A percentile compares a stretch with the other conserved stretches of the same genome.
Evolutionary conservation across 2,797 vertebrate genomes (phyloP).

Genomic region (Picus viridis): DNA sequence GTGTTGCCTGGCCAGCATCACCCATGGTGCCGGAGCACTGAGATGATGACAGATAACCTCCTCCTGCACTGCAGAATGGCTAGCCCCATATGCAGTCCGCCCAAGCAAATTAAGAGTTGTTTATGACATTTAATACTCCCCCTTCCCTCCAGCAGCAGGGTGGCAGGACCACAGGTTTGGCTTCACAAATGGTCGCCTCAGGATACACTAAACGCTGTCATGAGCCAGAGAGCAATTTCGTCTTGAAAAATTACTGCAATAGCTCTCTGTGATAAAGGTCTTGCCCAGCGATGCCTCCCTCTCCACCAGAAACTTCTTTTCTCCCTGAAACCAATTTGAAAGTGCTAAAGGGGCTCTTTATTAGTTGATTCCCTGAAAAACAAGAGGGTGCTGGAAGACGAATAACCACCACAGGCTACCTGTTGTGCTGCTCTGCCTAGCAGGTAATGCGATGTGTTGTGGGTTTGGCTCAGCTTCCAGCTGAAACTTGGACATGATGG

Average conservation of each 20-base stretch:
- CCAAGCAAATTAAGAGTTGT: conserved; percentile 62
- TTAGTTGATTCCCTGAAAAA: background rate
- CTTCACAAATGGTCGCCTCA: conserved; percentile 59
- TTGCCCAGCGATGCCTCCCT: background rate
- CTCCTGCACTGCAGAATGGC: background rate
- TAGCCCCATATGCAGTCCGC: background rate
- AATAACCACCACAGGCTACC: background rate
- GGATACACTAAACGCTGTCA: conserved; percentile 63
- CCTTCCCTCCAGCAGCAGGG: conserved; percentile 29
- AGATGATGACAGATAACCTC: background rate
- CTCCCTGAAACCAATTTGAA: conserved; percentile 20
- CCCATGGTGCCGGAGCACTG: background rate
- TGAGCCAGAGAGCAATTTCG: conserved; percentile 50
- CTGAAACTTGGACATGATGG: background rate
- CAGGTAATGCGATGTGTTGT: background rate
- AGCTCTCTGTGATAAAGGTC: conserved; percentile 32
- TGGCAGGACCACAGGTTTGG: conserved; percentile 29
- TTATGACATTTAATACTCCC: conserved; percentile 58
- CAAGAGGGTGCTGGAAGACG: background rate
- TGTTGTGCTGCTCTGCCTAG: rapidly evolving
- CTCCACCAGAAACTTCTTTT: background rate
- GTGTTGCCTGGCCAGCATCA: background rate
- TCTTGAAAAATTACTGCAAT: conserved; percentile 67
- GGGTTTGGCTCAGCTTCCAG: no score
- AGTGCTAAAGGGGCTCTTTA: background rate